Evolutionary conservation across 1,140 invertebrate species (phyloP).

Genomic region (Heliothis subflexa): DNA sequence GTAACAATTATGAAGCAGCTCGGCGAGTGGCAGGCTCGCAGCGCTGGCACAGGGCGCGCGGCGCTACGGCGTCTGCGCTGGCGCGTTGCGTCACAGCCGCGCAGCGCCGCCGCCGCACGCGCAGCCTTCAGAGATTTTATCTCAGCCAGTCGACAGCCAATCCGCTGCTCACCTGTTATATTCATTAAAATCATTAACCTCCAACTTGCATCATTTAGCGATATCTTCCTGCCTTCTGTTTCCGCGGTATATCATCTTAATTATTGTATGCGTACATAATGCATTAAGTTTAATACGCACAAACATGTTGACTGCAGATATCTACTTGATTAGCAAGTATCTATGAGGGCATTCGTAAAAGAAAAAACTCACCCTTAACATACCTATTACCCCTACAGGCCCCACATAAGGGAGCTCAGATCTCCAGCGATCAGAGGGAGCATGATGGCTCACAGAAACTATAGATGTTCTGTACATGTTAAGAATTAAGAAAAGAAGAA

Average conservation of each 20-base stretch:
- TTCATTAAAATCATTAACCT: slow-evolving; percentile 72
- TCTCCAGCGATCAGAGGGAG: too few relatives aligned
- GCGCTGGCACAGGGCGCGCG: slow-evolving; percentile 65
- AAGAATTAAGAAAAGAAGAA: too few relatives aligned
- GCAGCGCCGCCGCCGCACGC: slow-evolving; percentile 53
- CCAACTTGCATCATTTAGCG: slow-evolving; percentile 60
- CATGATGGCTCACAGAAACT: too few relatives aligned
- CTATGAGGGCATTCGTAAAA: background rate
- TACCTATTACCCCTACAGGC: too few relatives aligned
- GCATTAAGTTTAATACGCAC: background rate
- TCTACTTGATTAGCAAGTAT: background rate
- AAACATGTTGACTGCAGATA: background rate
- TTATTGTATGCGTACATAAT: slow-evolving; percentile 31
- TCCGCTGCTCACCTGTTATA: slow-evolving; percentile 71
- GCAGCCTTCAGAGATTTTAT: slow-evolving; percentile 79
- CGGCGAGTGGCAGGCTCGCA: slow-evolving; percentile 62
- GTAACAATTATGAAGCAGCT: slow-evolving; percentile 82
- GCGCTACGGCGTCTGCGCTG: slow-evolving; percentile 78
- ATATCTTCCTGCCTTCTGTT: slow-evolving; percentile 65
- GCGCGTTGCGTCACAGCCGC: slow-evolving; percentile 51
- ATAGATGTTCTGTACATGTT: too few relatives aligned
- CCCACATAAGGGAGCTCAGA: too few relatives aligned
- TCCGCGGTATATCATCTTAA: slow-evolving; percentile 58
- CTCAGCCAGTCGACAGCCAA: slow-evolving; percentile 58
- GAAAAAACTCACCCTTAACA: too few relatives aligned